Percentiles rank a stretch among this genome's conserved stretches.
These are phyloP conservation scores for Eupithecia exiguata DNA, from an alignment of 2,888 invertebrate species.

Conservation along the genomic window DNA sequence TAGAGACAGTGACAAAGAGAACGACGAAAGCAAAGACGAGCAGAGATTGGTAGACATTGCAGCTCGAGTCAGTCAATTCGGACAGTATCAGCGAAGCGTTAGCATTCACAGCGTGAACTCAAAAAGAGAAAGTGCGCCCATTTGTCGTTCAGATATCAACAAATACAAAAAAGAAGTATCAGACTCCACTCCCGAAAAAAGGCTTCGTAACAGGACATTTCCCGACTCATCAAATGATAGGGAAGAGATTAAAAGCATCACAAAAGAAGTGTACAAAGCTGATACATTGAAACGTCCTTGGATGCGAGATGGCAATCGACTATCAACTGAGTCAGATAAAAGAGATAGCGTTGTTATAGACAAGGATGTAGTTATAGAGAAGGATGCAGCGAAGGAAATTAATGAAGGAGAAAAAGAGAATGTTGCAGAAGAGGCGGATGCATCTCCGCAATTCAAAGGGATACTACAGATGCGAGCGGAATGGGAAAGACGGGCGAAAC, in stretches of 20 bases:
- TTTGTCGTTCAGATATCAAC: constrained; percentile 72
- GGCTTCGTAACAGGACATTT: constrained; percentile 78
- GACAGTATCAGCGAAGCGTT: constrained; percentile 75
- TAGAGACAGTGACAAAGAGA: constrained; percentile 90
- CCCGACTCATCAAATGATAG: constrained; percentile 79
- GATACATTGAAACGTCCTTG: constrained; percentile 77
- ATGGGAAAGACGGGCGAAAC: constrained; percentile 91
- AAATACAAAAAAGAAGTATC: constrained; percentile 82
- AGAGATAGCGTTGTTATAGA: constrained; percentile 75
- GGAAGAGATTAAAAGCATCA: constrained; percentile 75
- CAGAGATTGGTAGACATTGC: constrained; percentile 75
- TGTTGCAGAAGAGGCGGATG: constrained; percentile 69
- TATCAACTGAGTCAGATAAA: constrained; percentile 68
- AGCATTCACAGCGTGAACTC: constrained; percentile 74
- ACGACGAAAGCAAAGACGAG: constrained; percentile 76
- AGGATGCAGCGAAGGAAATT: constrained; percentile 66
- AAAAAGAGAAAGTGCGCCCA: constrained; percentile 76
- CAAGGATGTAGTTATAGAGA: constrained; percentile 73
- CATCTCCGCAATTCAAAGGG: constrained; percentile 86
- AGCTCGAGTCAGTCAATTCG: constrained; percentile 76
- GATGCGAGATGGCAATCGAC: constrained; percentile 73
- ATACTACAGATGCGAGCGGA: constrained; percentile 90
- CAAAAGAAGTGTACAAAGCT: constrained; percentile 77
- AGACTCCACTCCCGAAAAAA: constrained; percentile 79
- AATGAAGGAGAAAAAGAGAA: constrained; percentile 65